Evolutionary conservation across 2,888 invertebrate genomes (phyloP).

Genomic region (Cheilosia vernalis): DNA sequence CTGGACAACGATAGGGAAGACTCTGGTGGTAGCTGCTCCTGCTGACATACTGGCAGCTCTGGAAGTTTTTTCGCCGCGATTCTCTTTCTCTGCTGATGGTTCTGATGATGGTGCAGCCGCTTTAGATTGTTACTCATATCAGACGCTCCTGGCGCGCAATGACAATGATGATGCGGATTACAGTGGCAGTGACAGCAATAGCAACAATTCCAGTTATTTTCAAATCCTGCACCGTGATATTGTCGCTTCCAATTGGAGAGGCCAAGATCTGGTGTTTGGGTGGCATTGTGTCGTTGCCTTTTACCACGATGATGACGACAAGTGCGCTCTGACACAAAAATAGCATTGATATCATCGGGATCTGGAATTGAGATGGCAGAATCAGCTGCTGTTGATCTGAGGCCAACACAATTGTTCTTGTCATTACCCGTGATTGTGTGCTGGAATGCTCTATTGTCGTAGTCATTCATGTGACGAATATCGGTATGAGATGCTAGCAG

Average conservation of each 20-base stretch:
- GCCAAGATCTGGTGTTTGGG: constrained; percentile 79
- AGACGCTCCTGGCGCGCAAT: constrained; percentile 37
- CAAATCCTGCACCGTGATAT: constrained; percentile 56
- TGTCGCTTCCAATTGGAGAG: constrained; percentile 67
- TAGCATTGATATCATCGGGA: constrained; percentile 71
- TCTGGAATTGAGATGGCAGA: constrained; percentile 73
- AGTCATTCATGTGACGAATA: constrained; percentile 80
- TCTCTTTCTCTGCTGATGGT: constrained; percentile 35
- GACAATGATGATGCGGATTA: constrained; percentile 70
- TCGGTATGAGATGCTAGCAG: constrained; percentile 80
- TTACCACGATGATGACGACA: constrained; percentile 58
- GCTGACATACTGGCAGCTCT: constrained; percentile 55
- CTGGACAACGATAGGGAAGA: constrained; percentile 73
- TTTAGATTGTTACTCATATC: constrained; percentile 34
- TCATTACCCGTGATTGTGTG: constrained; percentile 76
- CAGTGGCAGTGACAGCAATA: constrained; percentile 71
- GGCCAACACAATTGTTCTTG: constrained; percentile 57
- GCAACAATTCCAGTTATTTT: constrained; percentile 68
- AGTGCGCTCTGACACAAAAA: constrained; percentile 71
- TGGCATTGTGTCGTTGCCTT: constrained; percentile 81
- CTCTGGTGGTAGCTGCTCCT: constrained; percentile 59
- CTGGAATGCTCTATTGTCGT: constrained; percentile 82
- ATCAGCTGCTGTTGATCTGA: constrained; percentile 73
- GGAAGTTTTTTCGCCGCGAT: constrained; percentile 60
- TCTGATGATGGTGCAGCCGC: constrained; percentile 22